Base-by-base conservation (phyloP, 2,888 invertebrate species). In the Cataglyphis livida region DNA sequence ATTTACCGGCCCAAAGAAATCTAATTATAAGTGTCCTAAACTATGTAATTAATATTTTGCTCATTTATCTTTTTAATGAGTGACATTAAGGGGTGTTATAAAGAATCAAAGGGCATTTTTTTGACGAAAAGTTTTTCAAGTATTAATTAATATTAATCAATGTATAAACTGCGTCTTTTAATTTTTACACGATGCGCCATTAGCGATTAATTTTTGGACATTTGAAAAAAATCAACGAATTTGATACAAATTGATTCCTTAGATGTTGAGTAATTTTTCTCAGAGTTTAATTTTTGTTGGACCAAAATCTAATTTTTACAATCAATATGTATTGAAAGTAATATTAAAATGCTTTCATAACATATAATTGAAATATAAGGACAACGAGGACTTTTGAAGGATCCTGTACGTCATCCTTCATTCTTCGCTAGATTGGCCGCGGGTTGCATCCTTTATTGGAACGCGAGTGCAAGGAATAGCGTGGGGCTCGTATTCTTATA, bases 371-470 rank as follows among this genome's bases (percentile, higher is more conserved):
- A 5, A 66, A 54, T 32, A n/a, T 32, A 28, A 9, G 15, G 32
- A 44, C 7, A 21, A 35, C 70, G 21, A 21, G 70, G 32, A 78
- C 57, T 79, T 79, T 79, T 79, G 71, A 21, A 71, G 25, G 25
- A 44, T 25, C 48, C 78, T 79, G 35, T 79, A 79, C 71, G 18
- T 70, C 57, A 70, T 78, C 57, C 57, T 44, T 79, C 78, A 79
- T 79, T 35, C 78, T 79, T 79, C 71, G 71, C 51, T 76, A 54
- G 78, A 78, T 78, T 70, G 66, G 64, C 25, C 48, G 44, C 59
- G 59, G 48, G 71, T 28, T 70, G 78, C 59, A 79, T 79, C 78
- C 78, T 79, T 79, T 79, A 79, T 79, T 71, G 78, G 78, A 79
- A 70, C 57, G 78, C 59, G 70, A 44, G 44, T 59, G 70, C 57